Evolutionary conservation across 2,797 vertebrate genomes (phyloP).

Genomic region (Bradypodion pumilum): DNA sequence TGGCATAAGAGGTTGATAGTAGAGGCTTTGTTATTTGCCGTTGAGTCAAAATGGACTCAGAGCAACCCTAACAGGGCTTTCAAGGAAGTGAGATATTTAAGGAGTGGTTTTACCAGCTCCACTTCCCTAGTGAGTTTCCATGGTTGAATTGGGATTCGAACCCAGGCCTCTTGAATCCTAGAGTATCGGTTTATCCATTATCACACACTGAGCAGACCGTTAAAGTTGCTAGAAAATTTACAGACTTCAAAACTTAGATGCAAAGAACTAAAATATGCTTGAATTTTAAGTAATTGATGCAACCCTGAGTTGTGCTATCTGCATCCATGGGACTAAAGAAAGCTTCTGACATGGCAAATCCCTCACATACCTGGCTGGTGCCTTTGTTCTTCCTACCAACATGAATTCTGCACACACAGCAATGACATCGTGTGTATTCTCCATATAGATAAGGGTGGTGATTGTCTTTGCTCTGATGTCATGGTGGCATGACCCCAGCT

Average conservation of each 20-base stretch:
- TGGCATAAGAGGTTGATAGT: neutral
- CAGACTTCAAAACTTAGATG: neutral
- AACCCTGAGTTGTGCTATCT: neutral
- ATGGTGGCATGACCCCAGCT: slow-evolving; percentile 10
- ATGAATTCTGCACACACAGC: neutral
- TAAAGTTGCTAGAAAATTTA: neutral
- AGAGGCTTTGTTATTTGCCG: no score
- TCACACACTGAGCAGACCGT: no score
- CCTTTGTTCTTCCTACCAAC: neutral
- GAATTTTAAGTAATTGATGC: neutral
- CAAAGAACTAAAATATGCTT: neutral
- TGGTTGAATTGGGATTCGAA: no score
- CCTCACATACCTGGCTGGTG: neutral
- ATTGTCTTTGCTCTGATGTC: slow-evolving; percentile 9
- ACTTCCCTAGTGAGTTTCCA: no score
- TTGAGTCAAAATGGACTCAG: no score
- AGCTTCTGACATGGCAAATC: neutral
- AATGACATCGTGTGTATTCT: neutral
- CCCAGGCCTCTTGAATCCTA: no score
- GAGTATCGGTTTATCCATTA: no score
- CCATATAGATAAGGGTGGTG: neutral
- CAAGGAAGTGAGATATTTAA: no score
- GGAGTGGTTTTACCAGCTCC: no score
- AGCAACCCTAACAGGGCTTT: no score
- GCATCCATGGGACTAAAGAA: neutral